Base-by-base conservation (phyloP, 2,888 invertebrate genomes). In the Carpatolechia fugitivella region DNA sequence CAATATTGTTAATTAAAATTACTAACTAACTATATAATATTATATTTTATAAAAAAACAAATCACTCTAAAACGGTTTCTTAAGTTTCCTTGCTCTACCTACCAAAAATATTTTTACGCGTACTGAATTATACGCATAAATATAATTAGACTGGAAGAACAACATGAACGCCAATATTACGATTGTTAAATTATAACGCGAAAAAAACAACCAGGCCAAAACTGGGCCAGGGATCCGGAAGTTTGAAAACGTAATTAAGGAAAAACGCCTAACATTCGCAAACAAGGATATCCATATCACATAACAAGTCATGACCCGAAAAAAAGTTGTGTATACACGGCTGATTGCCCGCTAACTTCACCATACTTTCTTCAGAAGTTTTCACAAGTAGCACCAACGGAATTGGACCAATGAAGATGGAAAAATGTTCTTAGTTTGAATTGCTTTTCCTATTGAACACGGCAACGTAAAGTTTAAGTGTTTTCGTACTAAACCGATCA, bases 271-370 rank as follows among this genome's bases (percentile, higher is more conserved):
- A 47, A 31, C 31, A 31, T 31, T 30, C 44, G 14, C 47, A 31
- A 47, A 47, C 47, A 47, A 47, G 31, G 31, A 31, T 47, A 47
- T 47, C 47, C 11, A 47, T 47, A 47, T 47, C 47, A 14, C 31
- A 30, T 47, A 47, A 47, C 47, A 47, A 47, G 47, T 20, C 38
- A 38, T 50, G 50, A 50, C 38, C 50, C 50, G 20, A 50, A 50
- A 50, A 50, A 50, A 50, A 50, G 33, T 50, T 50, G n/a, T 35
- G 24, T 49, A 49, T 35, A 49, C 49, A 20, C 31, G 35, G 24
- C 35, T 50, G 50, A 50, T 50, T 50, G 29, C 50, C 20, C 20
- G 29, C 44, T 20, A 44, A 44, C 29, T 44, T 44, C 14, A 13
- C 29, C 44, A 29, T 44, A 44, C 44, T 29, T 44, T n/a, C 20